Conservation (phyloP, 1,140 invertebrate genomes). For the Calephelis nemesis region DNA sequence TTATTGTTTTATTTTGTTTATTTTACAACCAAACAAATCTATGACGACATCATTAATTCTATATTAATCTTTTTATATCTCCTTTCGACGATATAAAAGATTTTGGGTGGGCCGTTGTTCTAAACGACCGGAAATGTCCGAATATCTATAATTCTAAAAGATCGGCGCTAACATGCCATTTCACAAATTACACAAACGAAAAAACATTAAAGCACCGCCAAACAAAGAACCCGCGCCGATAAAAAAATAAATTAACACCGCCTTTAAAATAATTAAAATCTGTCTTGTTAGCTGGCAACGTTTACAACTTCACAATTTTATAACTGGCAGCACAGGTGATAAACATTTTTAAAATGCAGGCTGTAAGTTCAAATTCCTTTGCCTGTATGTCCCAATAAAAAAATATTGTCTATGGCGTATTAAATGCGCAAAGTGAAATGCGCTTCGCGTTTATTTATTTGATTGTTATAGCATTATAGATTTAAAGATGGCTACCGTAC, state of each 20-base stretch:
- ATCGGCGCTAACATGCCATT: conserved; percentile 63
- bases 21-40: no score
- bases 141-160: conserved; percentile 63
- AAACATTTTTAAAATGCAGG: neutral
- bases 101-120: conserved; percentile 38
- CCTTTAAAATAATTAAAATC: conserved; percentile 65
- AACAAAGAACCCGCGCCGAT: conserved; percentile 46
- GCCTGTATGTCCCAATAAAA: conserved; percentile 1
- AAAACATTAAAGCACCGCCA: conserved; percentile 42
- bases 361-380: neutral
- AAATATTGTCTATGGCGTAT: conserved; percentile 14
- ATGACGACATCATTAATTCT: no score
- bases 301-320: conserved; percentile 21
- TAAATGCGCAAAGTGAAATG: conserved; percentile 14
- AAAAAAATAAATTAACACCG: conserved; percentile 65
- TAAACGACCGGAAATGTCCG: conserved; percentile 48
- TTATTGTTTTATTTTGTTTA: no score
- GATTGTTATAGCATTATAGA: conserved; percentile 16
- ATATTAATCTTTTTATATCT: no score
- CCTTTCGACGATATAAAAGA: neutral
- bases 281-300: conserved; percentile 52
- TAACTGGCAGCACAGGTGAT: conserved; percentile 17
- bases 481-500: conserved; percentile 10
- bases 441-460: conserved; percentile 6
- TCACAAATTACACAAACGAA: conserved; percentile 65